Conservation (phyloP, 2,113 vertebrate species). For the Tragelaphus strepsiceros region DNA sequence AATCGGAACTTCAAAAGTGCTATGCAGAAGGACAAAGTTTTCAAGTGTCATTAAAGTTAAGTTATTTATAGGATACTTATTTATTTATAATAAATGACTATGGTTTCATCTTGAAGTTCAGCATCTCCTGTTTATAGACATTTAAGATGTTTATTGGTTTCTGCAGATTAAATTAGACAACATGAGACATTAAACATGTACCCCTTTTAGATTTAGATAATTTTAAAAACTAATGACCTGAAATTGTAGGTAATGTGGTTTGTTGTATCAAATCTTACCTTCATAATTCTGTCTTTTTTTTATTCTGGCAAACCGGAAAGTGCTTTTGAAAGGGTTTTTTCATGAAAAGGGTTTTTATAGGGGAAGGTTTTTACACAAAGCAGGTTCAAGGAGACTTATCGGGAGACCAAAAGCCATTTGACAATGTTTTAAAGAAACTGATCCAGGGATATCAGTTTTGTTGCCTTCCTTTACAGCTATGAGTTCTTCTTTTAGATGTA, state of each 20-base stretch:
- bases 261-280: background rate
- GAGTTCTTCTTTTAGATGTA: background rate
- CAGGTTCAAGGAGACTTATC: background rate
- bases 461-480: slow-evolving; percentile 39
- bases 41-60: background rate
- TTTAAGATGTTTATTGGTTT: background rate
- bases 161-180: slow-evolving; percentile 22
- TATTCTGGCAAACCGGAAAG: background rate
- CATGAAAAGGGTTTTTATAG: background rate
- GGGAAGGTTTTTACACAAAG: background rate
- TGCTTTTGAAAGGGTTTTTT: background rate
- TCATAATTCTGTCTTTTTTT: background rate
- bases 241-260: background rate
- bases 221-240: background rate
- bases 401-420: background rate
- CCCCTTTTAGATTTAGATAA: background rate
- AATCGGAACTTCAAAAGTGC: background rate
- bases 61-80: slow-evolving; percentile 23
- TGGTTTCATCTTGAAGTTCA: slow-evolving; percentile 24
- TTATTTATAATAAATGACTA: slow-evolving; percentile 32
- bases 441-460: slow-evolving; percentile 40
- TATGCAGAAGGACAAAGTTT: background rate
- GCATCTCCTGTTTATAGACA: slow-evolving; percentile 36
- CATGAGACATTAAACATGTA: background rate
- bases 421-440: slow-evolving; percentile 49